These are phyloP conservation scores for honey bee (Apis mellifera) DNA, from an alignment of 1,140 invertebrate genomes.

Conservation along the genomic window DNA sequence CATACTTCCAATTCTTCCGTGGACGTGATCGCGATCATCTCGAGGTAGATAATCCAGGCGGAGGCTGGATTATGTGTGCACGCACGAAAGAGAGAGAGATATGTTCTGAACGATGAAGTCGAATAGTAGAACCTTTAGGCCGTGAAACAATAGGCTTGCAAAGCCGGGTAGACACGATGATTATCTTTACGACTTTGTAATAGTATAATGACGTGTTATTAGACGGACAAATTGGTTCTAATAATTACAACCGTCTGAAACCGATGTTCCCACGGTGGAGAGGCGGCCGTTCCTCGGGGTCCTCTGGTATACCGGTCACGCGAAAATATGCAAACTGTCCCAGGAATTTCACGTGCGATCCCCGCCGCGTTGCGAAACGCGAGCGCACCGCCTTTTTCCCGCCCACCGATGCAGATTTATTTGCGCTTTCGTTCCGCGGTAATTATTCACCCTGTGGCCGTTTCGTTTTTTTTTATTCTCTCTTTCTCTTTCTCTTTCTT, in stretches of 20 bases:
- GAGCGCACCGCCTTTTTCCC: conserved; percentile 33
- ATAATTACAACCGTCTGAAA: conserved; percentile 41
- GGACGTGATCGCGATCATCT: neutral
- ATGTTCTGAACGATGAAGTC: neutral
- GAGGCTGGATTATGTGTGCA: conserved; percentile 16
- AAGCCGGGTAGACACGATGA: conserved; percentile 44
- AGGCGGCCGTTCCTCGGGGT: neutral
- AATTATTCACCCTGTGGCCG: conserved; percentile 17
- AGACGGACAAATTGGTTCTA: conserved; percentile 45
- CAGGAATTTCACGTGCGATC: conserved; percentile 39
- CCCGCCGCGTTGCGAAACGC: conserved; percentile 8
- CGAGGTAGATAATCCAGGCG: conserved; percentile 2
- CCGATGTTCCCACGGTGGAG: conserved; percentile 31
- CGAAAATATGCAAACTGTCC: conserved; percentile 52
- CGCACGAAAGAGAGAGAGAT: neutral
- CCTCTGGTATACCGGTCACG: conserved; percentile 22
- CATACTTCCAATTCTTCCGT: too few relatives aligned
- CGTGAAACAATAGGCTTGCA: conserved; percentile 41
- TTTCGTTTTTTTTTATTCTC: neutral
- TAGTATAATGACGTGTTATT: conserved; percentile 45
- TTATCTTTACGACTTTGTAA: conserved; percentile 53
- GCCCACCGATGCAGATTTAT: conserved; percentile 30
- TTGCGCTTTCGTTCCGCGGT: conserved; percentile 16
- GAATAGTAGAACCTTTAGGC: neutral
- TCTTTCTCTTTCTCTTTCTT: neutral